Percentiles rank a stretch among this genome's conserved stretches.
These are phyloP conservation scores for Rhyzopertha dominica DNA, from an alignment of 1,140 invertebrate species.

Conservation along the genomic window DNA sequence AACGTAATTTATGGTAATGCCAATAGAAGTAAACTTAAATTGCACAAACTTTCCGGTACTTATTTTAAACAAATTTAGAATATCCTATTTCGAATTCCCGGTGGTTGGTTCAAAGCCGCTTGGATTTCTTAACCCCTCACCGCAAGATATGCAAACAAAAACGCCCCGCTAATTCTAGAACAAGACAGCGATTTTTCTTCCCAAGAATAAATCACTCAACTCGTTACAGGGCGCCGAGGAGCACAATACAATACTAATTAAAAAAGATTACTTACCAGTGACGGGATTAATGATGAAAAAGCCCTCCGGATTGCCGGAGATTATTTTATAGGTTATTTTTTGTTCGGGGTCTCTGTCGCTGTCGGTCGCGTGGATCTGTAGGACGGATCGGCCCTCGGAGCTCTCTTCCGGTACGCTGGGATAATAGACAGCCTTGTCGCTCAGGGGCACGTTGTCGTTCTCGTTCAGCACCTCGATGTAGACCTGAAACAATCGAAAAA, in stretches of 20 bases:
- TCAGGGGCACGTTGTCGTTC: conserved; percentile 91
- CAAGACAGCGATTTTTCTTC: no score
- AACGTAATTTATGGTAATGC: no score
- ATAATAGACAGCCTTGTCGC: conserved; percentile 79
- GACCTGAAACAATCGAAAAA: conserved; percentile 67
- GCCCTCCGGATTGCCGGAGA: conserved; percentile 83
- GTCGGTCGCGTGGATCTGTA: conserved; percentile 75
- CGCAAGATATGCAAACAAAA: no score
- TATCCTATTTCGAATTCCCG: no score
- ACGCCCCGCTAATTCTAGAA: no score
- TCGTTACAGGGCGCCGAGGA: no score
- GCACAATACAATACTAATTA: background rate
- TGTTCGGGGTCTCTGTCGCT: conserved; percentile 65
- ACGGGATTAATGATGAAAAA: conserved; percentile 82
- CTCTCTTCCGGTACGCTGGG: conserved; percentile 80
- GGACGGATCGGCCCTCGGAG: conserved; percentile 64
- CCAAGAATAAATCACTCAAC: no score
- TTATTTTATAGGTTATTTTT: conserved; percentile 74
- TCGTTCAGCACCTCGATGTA: conserved; percentile 84
- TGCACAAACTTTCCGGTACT: no score
- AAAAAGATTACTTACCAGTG: conserved; percentile 61
- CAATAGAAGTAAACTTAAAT: no score
- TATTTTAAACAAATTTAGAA: no score
- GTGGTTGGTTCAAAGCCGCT: no score
- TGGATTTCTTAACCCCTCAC: no score